Evolutionary conservation across 2,888 invertebrate genomes (phyloP).

Genomic region (Napeogenes inachia): DNA sequence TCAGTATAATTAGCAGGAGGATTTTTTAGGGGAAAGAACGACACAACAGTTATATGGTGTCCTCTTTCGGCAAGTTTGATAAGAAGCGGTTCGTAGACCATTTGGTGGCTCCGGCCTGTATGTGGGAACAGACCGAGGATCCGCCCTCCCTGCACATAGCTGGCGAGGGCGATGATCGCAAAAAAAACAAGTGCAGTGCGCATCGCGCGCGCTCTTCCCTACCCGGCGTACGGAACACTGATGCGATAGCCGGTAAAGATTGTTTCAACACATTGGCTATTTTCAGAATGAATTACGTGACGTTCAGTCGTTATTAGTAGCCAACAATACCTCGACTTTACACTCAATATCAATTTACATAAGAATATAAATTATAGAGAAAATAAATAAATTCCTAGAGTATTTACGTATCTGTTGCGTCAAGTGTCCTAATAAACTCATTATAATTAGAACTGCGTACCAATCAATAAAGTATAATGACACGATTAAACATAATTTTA

Average conservation of each 20-base stretch:
- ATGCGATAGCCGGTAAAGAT: conserved; percentile 17
- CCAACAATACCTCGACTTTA: too few relatives aligned
- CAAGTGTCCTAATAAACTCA: too few relatives aligned
- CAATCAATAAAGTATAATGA: too few relatives aligned
- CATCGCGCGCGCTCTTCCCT: conserved; percentile 46
- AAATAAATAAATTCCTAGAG: neutral
- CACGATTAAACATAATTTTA: too few relatives aligned
- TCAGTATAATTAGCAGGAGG: conserved; percentile 68
- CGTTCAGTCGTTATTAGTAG: conserved; percentile 16
- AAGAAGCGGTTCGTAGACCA: conserved; percentile 77
- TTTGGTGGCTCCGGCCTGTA: conserved; percentile 80
- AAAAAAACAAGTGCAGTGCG: conserved; percentile 39
- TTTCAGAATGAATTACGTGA: conserved; percentile 38
- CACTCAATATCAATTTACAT: neutral
- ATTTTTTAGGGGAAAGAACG: conserved; percentile 74
- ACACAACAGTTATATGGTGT: conserved; percentile 79
- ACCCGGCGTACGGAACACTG: conserved; percentile 34
- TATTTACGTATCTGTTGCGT: too few relatives aligned
- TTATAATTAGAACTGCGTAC: too few relatives aligned
- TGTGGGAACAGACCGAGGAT: conserved; percentile 70
- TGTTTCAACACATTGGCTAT: conserved; percentile 31
- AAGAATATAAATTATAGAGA: neutral
- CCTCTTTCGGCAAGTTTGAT: conserved; percentile 74
- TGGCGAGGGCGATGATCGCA: conserved; percentile 41
- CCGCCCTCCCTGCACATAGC: conserved; percentile 48